Evolutionary conservation across 2,797 vertebrate species (phyloP), one percentile per base, ranked within the genome.

Genomic region (Anisognathus igniventris): DNA sequence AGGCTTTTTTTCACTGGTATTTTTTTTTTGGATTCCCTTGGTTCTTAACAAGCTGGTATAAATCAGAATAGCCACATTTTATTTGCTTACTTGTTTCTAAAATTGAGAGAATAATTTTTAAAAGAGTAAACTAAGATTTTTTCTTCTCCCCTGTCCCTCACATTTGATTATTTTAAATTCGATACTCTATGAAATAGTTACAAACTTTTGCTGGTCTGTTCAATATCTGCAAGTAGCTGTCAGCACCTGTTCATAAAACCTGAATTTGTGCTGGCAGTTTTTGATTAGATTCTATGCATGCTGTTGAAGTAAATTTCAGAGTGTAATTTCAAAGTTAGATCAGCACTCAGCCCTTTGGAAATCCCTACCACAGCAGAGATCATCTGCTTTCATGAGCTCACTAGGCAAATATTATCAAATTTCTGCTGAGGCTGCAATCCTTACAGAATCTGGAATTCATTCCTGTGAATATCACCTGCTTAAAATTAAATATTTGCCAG

Each of bases 311-410:
- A 79, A 54, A 81, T 81, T 88, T 88, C 31, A 37, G 14, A 8
- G 44, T 11, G 19, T 20, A 76, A 88, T 76, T 92, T 88, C 51
- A 47, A 73, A 80, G 40, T 66, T 53, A 66, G 51, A 58, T 66
- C 78, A 91, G 45, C 40, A 48, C 10, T 66, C 23, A 56, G 20
- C 5, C 13, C 23, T 73, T 92, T 27, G 37, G 60, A 78, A 74
- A 45, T 61, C 47, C 14, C 4, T 68, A 30, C 79, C 54, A 58
- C 47, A 78, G 39, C 54, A 61, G 47, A 82, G 39, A 66, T 92
- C 20, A 58, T 90, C 61, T 87, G 28, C 56, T 84, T 78, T 77
- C 71, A 56, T 78, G 78, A 88, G 24, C 70, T 79, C 25, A 37
- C 48, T 20, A 44, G 15, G 42, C 5, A 20, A 64, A 47, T 27